Evolutionary conservation across 2,888 invertebrate species (phyloP).

Genomic region (Pecten maximus): DNA sequence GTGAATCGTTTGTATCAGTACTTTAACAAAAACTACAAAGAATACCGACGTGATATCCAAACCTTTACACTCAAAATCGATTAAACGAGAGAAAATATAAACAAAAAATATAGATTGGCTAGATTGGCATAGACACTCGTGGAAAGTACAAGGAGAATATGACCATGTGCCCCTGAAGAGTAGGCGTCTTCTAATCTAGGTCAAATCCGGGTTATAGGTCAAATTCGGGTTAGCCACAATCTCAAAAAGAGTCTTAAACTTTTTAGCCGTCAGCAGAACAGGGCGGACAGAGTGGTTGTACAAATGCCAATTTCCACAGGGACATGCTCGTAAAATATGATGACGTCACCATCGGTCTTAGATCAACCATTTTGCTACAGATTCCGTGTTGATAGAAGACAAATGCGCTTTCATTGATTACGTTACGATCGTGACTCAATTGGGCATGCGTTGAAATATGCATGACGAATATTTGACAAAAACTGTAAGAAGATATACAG

Average conservation of each 20-base stretch:
- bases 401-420: neutral
- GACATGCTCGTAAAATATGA: neutral
- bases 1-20: neutral
- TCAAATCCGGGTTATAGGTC: no score
- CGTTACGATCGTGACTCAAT: slow-evolving; percentile 26
- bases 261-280: neutral
- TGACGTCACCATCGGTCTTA: neutral
- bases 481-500: neutral
- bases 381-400: neutral
- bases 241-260: neutral
- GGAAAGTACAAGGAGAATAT: no score
- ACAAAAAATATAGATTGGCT: no score
- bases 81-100: no score
- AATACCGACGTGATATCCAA: no score
- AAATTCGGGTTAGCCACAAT: neutral
- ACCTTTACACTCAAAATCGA: no score
- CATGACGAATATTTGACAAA: slow-evolving; percentile 4
- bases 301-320: neutral
- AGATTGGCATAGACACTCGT: no score
- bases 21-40: no score
- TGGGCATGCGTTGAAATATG: neutral
- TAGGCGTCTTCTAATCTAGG: no score
- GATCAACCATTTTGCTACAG: neutral
- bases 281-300: neutral
- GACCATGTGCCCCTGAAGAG: no score